phyloP scores from a whole-genome alignment of 30 jellyfish, hydroid and myxozoan genomes.

The Hydractinia symbiolongicarpus region DNA sequence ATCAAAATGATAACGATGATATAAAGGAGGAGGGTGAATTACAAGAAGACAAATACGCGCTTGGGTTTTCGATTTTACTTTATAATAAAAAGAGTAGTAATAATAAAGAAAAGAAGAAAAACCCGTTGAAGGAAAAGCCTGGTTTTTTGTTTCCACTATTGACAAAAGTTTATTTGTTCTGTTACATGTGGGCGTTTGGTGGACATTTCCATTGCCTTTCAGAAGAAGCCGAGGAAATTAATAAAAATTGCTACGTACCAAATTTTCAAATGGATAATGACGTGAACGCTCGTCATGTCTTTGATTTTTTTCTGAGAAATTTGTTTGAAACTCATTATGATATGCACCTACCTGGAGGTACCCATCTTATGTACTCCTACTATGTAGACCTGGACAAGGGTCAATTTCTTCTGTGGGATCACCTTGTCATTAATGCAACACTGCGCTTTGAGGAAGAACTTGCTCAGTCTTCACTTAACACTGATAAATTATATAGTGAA shows the following conservation, averaged over 20 bases:
- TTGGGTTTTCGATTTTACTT: slow-evolving; percentile 8
- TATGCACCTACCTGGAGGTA: slow-evolving; percentile 64
- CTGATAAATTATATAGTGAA: slow-evolving; percentile 21
- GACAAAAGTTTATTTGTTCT: slow-evolving; percentile 50
- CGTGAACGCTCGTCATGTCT: slow-evolving; percentile 39
- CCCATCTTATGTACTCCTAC: slow-evolving; percentile 46
- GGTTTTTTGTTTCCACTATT: slow-evolving; percentile 36
- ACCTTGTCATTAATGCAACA: slow-evolving; percentile 70
- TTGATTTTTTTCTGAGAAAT: slow-evolving; percentile 59
- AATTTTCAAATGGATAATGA: slow-evolving; percentile 7
- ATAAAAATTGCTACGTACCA: slow-evolving; percentile 23
- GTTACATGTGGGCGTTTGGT: slow-evolving; percentile 79
- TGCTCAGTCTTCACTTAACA: slow-evolving; percentile 52
- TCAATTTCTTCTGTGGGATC: slow-evolving; percentile 65
- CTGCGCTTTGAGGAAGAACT: slow-evolving; percentile 38
- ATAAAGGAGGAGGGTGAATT: slow-evolving; percentile 13
- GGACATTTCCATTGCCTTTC: slow-evolving; percentile 71
- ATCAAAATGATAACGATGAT: slow-evolving; percentile 32
- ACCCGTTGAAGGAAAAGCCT: slow-evolving; percentile 44
- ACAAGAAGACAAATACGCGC: neutral
- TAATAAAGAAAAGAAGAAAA: slow-evolving; percentile 1
- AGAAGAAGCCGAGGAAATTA: slow-evolving; percentile 71
- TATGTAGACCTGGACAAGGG: slow-evolving; percentile 83
- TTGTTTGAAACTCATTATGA: slow-evolving; percentile 52
- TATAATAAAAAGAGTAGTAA: neutral